These are phyloP conservation scores for Macropis europaea DNA, from an alignment of 2,888 invertebrate species.

Conservation along the genomic window DNA sequence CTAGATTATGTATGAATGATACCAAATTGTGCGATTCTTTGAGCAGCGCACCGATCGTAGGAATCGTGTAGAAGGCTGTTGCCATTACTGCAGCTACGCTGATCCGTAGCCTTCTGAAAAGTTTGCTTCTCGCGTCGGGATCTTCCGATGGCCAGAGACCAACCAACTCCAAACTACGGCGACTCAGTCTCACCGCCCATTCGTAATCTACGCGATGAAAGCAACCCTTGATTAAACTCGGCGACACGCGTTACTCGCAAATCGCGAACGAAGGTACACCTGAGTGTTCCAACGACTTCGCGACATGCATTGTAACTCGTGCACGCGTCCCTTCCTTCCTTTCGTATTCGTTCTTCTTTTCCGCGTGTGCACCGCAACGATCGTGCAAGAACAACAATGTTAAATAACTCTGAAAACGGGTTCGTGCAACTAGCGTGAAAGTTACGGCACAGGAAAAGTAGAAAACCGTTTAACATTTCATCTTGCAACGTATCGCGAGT, in stretches of 20 bases:
- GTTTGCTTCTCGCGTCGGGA: not conserved
- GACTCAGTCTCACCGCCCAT: conserved; percentile 33
- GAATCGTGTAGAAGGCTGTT: conserved; percentile 2
- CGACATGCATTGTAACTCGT: not conserved
- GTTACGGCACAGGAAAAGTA: not conserved
- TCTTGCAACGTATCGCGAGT: not conserved
- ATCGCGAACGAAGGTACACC: not conserved
- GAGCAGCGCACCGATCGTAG: conserved; percentile 6
- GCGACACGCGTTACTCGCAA: not conserved
- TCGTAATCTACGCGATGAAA: conserved; percentile 21
- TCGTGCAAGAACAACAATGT: not conserved
- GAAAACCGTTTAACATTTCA: not conserved
- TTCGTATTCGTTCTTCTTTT: no score
- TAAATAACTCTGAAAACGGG: not conserved
- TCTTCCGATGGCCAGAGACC: conserved; percentile 38
- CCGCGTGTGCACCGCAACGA: not conserved
- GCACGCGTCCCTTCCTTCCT: no score
- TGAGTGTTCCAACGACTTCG: not conserved
- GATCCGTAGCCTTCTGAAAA: not conserved
- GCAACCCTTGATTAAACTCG: not conserved
- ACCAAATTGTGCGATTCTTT: conserved; percentile 3
- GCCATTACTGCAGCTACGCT: not conserved
- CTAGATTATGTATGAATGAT: conserved; percentile 24
- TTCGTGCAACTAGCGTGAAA: not conserved
- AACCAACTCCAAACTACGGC: not conserved